Evolutionary conservation across 2,888 invertebrate genomes (phyloP).

Genomic region (Sturmia bella): DNA sequence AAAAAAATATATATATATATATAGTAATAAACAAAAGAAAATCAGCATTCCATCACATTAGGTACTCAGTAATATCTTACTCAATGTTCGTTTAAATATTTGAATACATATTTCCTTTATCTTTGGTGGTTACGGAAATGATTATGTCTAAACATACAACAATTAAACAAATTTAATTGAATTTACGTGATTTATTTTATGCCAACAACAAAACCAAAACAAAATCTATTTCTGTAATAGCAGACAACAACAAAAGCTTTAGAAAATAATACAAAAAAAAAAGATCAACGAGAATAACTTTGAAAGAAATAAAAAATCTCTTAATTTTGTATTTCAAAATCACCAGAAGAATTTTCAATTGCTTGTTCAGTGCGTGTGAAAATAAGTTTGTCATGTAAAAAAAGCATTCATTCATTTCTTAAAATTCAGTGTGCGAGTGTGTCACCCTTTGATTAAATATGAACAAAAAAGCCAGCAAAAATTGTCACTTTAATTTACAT

Average conservation of each 20-base stretch:
- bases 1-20: too few relatives aligned
- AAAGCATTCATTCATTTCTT: constrained; percentile 7
- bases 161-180: constrained; percentile 48
- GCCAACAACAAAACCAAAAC: constrained; percentile 32
- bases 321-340: neutral
- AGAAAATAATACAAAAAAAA: neutral
- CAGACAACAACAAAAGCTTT: constrained; percentile 7
- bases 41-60: constrained; percentile 16
- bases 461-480: constrained; percentile 29
- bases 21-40: neutral
- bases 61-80: constrained; percentile 36
- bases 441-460: constrained; percentile 51
- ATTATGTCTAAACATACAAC: constrained; percentile 42
- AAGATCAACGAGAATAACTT: neutral
- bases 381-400: constrained; percentile 28
- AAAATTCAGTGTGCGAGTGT: constrained; percentile 43
- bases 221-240: constrained; percentile 32
- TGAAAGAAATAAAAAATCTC: constrained; percentile 25
- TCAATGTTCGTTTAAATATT: constrained; percentile 13
- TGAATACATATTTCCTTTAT: constrained; percentile 15
- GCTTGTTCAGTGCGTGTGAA: constrained; percentile 58
- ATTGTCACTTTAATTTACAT: constrained; percentile 57
- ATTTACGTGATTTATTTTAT: constrained; percentile 53
- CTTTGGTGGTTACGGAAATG: constrained; percentile 55
- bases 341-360: neutral